Percentiles rank a stretch among this genome's conserved stretches.
Evolutionary conservation across 2,888 invertebrate species (phyloP).

Genomic region (Liposcelis brunnea): DNA sequence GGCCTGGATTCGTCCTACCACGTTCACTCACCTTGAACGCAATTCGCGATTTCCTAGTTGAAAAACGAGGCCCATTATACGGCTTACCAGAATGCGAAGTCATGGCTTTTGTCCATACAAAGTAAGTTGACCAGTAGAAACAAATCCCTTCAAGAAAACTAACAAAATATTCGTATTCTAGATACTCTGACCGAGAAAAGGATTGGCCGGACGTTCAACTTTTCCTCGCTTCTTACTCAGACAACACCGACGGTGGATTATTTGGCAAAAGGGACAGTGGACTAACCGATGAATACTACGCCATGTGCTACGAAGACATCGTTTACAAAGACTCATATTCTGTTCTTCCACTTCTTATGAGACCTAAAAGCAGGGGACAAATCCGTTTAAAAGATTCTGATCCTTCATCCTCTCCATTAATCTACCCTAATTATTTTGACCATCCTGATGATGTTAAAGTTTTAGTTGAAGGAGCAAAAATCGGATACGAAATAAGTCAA

Average conservation of each 20-base stretch:
- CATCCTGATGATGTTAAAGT: slow-evolving; percentile 50
- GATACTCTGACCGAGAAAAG: slow-evolving; percentile 39
- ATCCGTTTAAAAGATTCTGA: slow-evolving; percentile 47
- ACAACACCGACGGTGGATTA: slow-evolving; percentile 60
- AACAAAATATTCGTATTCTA: no score
- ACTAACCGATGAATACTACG: slow-evolving; percentile 45
- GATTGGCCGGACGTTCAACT: slow-evolving; percentile 69
- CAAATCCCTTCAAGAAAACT: background rate
- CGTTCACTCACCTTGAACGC: slow-evolving; percentile 41
- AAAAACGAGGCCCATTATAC: slow-evolving; percentile 48
- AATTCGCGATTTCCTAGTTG: slow-evolving; percentile 41
- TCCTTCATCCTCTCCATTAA: slow-evolving; percentile 56
- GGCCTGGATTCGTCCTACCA: slow-evolving; percentile 49
- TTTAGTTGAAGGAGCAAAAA: slow-evolving; percentile 56
- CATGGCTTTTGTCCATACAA: slow-evolving; percentile 60
- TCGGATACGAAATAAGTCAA: slow-evolving; percentile 40
- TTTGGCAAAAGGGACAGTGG: slow-evolving; percentile 52
- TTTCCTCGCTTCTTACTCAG: slow-evolving; percentile 55
- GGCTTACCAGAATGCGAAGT: slow-evolving; percentile 60
- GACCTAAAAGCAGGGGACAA: slow-evolving; percentile 54
- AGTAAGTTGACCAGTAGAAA: slow-evolving; percentile 22
- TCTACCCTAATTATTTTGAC: slow-evolving; percentile 72
- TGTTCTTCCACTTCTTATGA: slow-evolving; percentile 47
- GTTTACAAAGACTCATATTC: slow-evolving; percentile 50
- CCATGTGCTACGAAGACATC: slow-evolving; percentile 49